phyloP scores from a whole-genome alignment of 1,140 invertebrate species.

The Sesamia nonagrioides region DNA sequence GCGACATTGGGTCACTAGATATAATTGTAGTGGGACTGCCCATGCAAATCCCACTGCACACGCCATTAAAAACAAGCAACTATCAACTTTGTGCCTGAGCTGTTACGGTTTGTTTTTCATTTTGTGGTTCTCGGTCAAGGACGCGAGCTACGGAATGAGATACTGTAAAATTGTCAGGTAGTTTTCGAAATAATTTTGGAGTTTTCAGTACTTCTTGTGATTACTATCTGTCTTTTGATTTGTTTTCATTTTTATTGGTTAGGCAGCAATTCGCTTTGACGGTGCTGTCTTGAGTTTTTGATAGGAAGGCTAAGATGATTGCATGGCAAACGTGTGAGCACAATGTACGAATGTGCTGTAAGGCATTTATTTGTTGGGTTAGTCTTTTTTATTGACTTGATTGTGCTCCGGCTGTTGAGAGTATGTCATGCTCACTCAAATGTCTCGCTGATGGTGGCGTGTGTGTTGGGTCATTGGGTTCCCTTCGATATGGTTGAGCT shows the following conservation, averaged over 20 bases:
- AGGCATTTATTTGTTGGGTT: too few species aligned
- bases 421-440: too few species aligned
- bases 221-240: neutral
- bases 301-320: too few species aligned
- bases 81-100: neutral
- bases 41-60: slow-evolving; percentile 66
- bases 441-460: too few species aligned
- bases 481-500: too few species aligned
- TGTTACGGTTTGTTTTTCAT: slow-evolving; percentile 7
- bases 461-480: too few species aligned
- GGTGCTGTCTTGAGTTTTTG: too few species aligned
- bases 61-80: neutral
- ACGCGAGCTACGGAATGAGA: slow-evolving; percentile 5
- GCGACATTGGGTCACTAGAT: slow-evolving; percentile 72
- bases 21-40: slow-evolving; percentile 76
- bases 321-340: too few species aligned
- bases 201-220: neutral
- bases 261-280: too few species aligned
- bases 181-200: slow-evolving; percentile 6
- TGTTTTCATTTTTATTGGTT: neutral
- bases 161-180: slow-evolving; percentile 21
- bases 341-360: too few species aligned
- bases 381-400: too few species aligned
- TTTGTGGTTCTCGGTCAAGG: slow-evolving; percentile 36
- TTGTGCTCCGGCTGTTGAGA: too few species aligned